A percentile compares a stretch with the other conserved stretches of the same genome.
Conservation (phyloP, 1,140 invertebrate species). For the Drosophila oshimai region DNA sequence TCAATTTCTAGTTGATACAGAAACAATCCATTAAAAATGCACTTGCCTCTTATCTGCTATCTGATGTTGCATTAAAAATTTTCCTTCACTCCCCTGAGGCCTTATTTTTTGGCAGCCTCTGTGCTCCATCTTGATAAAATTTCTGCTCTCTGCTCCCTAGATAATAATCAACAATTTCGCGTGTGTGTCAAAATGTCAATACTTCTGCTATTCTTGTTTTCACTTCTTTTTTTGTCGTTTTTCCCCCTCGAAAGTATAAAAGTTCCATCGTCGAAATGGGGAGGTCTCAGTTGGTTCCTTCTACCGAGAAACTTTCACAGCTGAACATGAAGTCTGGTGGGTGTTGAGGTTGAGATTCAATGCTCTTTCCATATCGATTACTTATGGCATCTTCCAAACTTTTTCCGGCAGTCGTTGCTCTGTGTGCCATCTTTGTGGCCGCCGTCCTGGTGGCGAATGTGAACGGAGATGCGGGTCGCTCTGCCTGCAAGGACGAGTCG, state of each 20-base stretch:
- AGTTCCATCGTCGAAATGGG: slow-evolving; percentile 13
- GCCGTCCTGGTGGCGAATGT: slow-evolving; percentile 34
- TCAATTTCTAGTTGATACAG: not conserved
- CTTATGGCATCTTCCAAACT: not conserved
- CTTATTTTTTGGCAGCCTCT: not conserved
- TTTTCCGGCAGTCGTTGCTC: slow-evolving; percentile 19
- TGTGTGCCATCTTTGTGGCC: slow-evolving; percentile 49
- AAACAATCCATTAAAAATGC: not conserved
- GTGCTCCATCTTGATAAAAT: slow-evolving; percentile 4
- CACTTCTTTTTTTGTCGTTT: slow-evolving; percentile 1
- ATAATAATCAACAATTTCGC: slow-evolving; percentile 68
- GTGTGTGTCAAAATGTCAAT: slow-evolving; percentile 52
- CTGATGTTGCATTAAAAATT: not conserved
- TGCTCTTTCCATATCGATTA: slow-evolving; percentile 9
- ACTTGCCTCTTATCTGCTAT: not conserved
- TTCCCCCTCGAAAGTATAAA: slow-evolving; percentile 47
- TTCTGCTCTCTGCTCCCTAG: slow-evolving; percentile 7
- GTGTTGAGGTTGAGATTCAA: slow-evolving; percentile 18
- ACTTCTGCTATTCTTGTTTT: slow-evolving; percentile 34
- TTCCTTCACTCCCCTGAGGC: not conserved
- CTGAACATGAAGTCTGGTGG: slow-evolving; percentile 63
- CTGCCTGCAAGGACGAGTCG: slow-evolving; percentile 66
- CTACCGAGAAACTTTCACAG: slow-evolving; percentile 39
- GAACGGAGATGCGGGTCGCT: slow-evolving; percentile 60
- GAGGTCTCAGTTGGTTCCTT: slow-evolving; percentile 47